Evolutionary conservation across 2,797 vertebrate genomes (phyloP), one percentile per base, ranked within the genome.

Genomic region (Enteromius radiatus): DNA sequence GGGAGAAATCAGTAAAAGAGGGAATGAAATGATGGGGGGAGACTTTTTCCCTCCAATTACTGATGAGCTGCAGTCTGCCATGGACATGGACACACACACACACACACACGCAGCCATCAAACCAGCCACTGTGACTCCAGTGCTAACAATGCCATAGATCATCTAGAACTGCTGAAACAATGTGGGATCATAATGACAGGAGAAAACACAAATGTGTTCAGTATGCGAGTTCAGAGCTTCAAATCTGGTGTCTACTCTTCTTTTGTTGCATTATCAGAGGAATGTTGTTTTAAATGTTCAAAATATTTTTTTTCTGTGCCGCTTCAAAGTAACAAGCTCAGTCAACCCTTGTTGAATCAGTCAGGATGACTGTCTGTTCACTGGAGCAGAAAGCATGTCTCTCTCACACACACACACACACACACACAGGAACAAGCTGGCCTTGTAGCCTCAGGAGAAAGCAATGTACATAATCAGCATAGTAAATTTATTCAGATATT

Each of bases 401-500:
- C 38, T 38, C 38, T 9, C 38, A 45, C 33, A 76, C 64, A 71
- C 65, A 77, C 74, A 61, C 17, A 71, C 28, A 49, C 63, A 70
- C 28, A 52, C 52, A 43, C 38, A 61, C 26, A 36, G 19, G 21
- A 28, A 28, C 38, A 80, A 31, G 6, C 59, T 7, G 68, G 31
- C 45, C 8, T 54, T 28, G 7, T 75, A 47, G n/a, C 64, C 77
- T 38, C 63, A 26, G 33, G 71, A 70, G 65, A 82, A 67, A 79
- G 59, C 5, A 56, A 84, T 78, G 38, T 64, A 78, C 56, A 70
- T 76, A 84, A 82, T 81, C 38, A 68, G 52, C 80, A 78, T 67
- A 68, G 61, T 67, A 19, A 85, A 68, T 36, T 5, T 28, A 81
- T 81, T 81, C 43, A 43, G 6, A 56, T 36, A 81, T 80, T 77